Evolutionary conservation across 2,113 vertebrate genomes (phyloP).

Genomic region (Brachyistius frenatus): DNA sequence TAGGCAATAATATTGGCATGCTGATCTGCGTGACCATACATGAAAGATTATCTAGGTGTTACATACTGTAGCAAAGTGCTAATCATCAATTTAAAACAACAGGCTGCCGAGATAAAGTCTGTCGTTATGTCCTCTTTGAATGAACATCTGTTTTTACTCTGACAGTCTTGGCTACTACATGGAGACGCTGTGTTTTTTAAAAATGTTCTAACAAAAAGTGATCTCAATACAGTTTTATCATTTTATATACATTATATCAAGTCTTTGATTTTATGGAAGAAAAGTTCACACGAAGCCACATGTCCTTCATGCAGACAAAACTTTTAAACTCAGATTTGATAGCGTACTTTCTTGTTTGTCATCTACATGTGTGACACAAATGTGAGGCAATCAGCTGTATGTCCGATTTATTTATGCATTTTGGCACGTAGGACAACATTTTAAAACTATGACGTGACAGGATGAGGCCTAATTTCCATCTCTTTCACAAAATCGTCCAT

Average conservation of each 20-base stretch:
- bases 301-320: background rate
- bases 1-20: conserved; percentile 5
- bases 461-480: background rate
- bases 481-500: background rate
- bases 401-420: no score
- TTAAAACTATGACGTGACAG: background rate
- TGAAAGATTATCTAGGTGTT: conserved; percentile 24
- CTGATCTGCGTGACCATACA: conserved; percentile 23
- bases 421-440: no score
- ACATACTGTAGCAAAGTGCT: background rate
- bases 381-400: no score
- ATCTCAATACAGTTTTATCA: conserved; percentile 25
- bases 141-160: conserved; percentile 73
- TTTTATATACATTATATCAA: background rate
- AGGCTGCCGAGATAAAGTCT: conserved; percentile 25
- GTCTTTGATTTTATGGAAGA: conserved; percentile 17
- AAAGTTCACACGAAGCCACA: background rate
- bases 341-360: background rate
- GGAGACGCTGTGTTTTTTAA: background rate
- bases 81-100: conserved; percentile 44
- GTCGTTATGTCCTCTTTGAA: conserved; percentile 30
- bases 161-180: conserved; percentile 37
- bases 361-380: no score
- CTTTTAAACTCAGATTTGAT: background rate
- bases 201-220: conserved; percentile 10